These are phyloP conservation scores for Tamias sibiricus DNA, from an alignment of 2,113 vertebrate genomes.

Conservation along the genomic window DNA sequence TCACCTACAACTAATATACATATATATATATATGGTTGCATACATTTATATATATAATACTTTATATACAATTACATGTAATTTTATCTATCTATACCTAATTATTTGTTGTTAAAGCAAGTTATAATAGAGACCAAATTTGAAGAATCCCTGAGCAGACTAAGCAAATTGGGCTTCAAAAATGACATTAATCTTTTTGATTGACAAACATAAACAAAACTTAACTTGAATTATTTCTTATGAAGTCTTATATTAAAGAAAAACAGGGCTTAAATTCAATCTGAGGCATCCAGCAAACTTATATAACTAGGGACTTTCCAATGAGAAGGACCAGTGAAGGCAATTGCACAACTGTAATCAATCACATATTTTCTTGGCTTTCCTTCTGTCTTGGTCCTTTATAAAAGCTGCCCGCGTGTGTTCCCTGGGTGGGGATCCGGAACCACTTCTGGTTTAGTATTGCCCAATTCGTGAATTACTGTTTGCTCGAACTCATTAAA, in stretches of 20 bases:
- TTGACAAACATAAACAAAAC: neutral
- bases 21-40: neutral
- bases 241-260: neutral
- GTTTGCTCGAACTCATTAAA: neutral
- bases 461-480: neutral
- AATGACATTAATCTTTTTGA: neutral
- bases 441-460: neutral
- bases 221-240: neutral
- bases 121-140: neutral
- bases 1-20: too few relatives aligned
- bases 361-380: neutral
- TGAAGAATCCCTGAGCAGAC: neutral
- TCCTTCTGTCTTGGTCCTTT: neutral
- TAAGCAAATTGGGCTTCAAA: neutral
- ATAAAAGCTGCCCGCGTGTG: neutral
- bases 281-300: neutral
- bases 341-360: neutral
- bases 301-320: neutral
- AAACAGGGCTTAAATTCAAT: neutral
- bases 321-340: neutral
- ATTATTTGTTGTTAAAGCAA: neutral
- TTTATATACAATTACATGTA: neutral
- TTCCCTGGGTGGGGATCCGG: neutral
- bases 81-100: neutral
- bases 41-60: neutral